phyloP scores from a whole-genome alignment of 2,113 vertebrate species.

The Ctenomys sociabilis region DNA sequence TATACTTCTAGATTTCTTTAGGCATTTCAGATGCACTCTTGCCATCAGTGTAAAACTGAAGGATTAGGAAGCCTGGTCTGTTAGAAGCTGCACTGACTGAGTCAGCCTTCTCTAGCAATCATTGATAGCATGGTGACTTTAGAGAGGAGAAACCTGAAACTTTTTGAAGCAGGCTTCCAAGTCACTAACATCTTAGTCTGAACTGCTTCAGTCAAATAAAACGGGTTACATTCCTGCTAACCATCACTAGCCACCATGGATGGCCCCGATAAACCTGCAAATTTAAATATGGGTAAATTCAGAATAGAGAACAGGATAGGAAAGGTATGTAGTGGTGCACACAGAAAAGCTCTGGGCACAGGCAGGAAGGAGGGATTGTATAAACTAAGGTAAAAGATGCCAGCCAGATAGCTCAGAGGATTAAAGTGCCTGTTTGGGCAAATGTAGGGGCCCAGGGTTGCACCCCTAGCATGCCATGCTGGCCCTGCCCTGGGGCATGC shows the following conservation, averaged over 20 bases:
- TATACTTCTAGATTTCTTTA: conserved; percentile 3
- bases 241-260: background rate
- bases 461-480: too few species aligned
- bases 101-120: background rate
- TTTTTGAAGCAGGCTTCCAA: background rate
- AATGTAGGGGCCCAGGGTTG: too few species aligned
- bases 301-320: background rate
- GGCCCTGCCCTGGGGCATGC: too few species aligned
- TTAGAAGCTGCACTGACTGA: accelerated
- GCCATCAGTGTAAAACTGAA: conserved; percentile 41
- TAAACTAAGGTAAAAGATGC: background rate
- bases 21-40: background rate
- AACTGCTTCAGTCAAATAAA: conserved; percentile 18
- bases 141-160: background rate
- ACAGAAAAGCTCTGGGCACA: background rate
- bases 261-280: background rate
- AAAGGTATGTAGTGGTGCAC: background rate
- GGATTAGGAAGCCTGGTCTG: background rate
- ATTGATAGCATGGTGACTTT: background rate
- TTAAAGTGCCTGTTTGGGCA: too few species aligned
- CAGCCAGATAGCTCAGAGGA: too few species aligned
- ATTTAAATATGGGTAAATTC: conserved; percentile 8
- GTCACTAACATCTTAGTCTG: conserved; percentile 44
- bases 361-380: background rate
- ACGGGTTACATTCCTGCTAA: background rate